phyloP scores from a whole-genome alignment of 2,113 vertebrate genomes.

The Glaucidium brasilianum region DNA sequence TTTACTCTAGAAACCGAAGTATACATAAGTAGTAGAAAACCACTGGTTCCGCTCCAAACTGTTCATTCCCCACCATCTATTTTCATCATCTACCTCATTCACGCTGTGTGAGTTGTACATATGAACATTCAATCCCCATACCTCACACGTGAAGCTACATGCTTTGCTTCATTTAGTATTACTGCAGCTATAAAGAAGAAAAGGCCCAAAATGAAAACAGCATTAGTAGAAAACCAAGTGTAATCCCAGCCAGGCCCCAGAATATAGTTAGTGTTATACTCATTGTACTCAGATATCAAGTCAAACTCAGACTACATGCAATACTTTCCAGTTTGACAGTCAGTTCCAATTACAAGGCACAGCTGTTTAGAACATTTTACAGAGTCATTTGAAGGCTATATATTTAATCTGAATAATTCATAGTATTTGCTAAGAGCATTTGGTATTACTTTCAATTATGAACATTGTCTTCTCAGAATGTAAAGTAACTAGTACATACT shows the following conservation, averaged over 20 bases:
- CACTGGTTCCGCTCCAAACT: not conserved
- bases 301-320: slow-evolving; percentile 26
- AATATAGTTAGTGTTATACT: not conserved
- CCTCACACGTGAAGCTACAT: not conserved
- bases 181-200: not conserved
- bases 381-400: slow-evolving; percentile 51
- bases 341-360: slow-evolving; percentile 62
- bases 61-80: not conserved
- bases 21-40: not conserved
- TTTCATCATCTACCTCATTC: not conserved
- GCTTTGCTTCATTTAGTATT: not conserved
- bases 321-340: slow-evolving; percentile 46
- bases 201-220: not conserved
- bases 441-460: slow-evolving; percentile 67
- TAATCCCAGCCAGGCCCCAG: not conserved
- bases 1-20: not conserved
- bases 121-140: not conserved
- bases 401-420: slow-evolving; percentile 65
- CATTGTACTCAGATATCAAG: slow-evolving; percentile 10
- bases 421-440: slow-evolving; percentile 48
- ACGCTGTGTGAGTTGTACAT: not conserved
- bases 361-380: slow-evolving; percentile 63
- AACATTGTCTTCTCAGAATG: slow-evolving; percentile 52
- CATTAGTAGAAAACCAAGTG: not conserved
- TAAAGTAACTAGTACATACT: slow-evolving; percentile 40